Percentiles rank a stretch among this genome's conserved stretches.
phyloP scores from a whole-genome alignment of 2,888 invertebrate species.

The Machimus rusticus region DNA sequence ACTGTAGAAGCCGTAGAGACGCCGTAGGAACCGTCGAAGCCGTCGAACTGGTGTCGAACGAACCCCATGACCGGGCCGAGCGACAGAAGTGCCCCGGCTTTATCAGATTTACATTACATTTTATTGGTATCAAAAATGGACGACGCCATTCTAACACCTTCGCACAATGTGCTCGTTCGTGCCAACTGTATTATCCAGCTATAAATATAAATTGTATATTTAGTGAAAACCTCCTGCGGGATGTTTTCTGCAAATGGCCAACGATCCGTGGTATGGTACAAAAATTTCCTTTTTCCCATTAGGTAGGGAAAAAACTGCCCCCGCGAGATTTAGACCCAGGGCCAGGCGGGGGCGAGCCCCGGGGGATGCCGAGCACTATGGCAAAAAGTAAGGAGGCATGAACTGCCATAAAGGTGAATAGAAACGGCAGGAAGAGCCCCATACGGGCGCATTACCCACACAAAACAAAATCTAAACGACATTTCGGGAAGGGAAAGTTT shows the following conservation, averaged over 20 bases:
- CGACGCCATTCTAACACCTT: constrained; percentile 18
- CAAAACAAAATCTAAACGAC: constrained; percentile 37
- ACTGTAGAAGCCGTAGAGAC: not conserved
- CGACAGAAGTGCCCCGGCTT: not conserved
- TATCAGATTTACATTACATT: constrained; percentile 33
- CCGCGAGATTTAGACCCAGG: constrained; percentile 11
- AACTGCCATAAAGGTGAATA: constrained; percentile 41
- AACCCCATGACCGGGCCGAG: not conserved
- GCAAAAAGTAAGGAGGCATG: constrained; percentile 35
- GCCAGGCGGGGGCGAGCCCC: not conserved
- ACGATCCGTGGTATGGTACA: constrained; percentile 38
- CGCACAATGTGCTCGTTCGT: constrained; percentile 15
- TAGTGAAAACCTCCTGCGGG: constrained; percentile 38
- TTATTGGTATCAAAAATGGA: constrained; percentile 30
- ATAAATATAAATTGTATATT: constrained; percentile 41
- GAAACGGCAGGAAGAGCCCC: constrained; percentile 20
- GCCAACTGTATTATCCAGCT: constrained; percentile 27
- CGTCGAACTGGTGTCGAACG: not conserved
- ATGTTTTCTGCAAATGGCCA: constrained; percentile 40
- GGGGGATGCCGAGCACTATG: not conserved
- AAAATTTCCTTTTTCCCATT: constrained; percentile 38
- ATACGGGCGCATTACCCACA: constrained; percentile 26
- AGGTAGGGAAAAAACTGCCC: constrained; percentile 27
- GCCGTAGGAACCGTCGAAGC: not conserved
- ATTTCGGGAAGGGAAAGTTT: constrained; percentile 47